Percentiles rank a stretch among this genome's conserved stretches.
Conservation (phyloP, 2,888 invertebrate species). For the Brachyptera risi region DNA sequence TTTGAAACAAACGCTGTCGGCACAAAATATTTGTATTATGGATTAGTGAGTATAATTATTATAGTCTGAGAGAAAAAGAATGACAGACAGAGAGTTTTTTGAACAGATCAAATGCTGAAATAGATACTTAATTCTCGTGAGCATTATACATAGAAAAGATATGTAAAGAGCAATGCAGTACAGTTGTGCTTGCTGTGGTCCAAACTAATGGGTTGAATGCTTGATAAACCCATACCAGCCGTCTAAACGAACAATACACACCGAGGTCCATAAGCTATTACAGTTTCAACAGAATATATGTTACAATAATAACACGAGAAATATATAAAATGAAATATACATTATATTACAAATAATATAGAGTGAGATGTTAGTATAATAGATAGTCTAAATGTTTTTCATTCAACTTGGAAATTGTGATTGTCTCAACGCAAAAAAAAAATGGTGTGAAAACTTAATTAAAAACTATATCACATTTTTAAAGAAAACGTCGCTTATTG, state of each 20-base stretch:
- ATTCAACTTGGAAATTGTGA: background rate
- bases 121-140: too few relatives aligned
- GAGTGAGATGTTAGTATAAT: background rate
- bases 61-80: too few relatives aligned
- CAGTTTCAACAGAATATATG: background rate
- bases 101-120: too few relatives aligned
- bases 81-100: too few relatives aligned
- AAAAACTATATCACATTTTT: too few relatives aligned
- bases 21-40: too few relatives aligned
- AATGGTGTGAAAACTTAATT: background rate
- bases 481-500: too few relatives aligned
- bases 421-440: background rate
- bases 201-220: conserved; percentile 5
- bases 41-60: too few relatives aligned
- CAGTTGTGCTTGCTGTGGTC: conserved; percentile 14
- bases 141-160: too few relatives aligned
- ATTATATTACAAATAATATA: conserved; percentile 4
- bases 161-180: too few relatives aligned
- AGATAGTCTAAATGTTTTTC: conserved; percentile 8
- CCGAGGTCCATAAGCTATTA: background rate
- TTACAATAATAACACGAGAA: background rate
- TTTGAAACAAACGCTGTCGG: too few relatives aligned
- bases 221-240: too few relatives aligned
- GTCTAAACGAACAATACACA: conserved; percentile 2
- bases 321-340: background rate